Conservation (phyloP, 2,797 vertebrate genomes). For the Erithacus rubecula region DNA sequence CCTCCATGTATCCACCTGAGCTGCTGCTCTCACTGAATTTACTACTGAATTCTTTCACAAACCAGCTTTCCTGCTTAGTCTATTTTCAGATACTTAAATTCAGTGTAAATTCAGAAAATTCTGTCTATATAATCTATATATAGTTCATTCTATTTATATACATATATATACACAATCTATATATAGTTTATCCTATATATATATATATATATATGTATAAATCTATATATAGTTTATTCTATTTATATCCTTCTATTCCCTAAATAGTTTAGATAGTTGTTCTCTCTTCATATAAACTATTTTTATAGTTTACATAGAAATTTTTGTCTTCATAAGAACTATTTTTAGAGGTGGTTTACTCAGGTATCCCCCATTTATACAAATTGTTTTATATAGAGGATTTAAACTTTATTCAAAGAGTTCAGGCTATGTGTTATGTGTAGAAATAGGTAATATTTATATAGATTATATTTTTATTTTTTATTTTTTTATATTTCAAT, state of each 20-base stretch:
- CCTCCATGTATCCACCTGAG: background rate
- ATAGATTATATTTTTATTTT: background rate
- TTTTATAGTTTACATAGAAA: background rate
- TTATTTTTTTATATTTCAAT: no score
- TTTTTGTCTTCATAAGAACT: background rate
- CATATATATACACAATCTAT: background rate
- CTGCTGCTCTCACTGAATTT: background rate
- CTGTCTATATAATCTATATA: background rate
- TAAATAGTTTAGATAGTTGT: background rate
- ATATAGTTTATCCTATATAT: background rate
- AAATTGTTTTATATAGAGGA: background rate
- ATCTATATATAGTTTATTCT: no score
- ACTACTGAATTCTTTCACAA: background rate
- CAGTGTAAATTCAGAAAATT: background rate
- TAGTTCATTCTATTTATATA: background rate
- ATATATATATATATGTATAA: no score
- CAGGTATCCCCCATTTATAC: no score
- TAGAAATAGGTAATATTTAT: background rate
- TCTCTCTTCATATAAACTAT: background rate
- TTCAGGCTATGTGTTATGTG: fast-evolving
- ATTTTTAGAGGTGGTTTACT: background rate
- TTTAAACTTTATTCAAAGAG: background rate
- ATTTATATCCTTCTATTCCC: background rate
- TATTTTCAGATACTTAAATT: background rate
- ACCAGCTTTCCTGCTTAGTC: background rate